Percentiles rank a stretch among this genome's conserved stretches.
Conservation (phyloP, 64 coral and sea anemone species). For the Platygyra sinensis region DNA sequence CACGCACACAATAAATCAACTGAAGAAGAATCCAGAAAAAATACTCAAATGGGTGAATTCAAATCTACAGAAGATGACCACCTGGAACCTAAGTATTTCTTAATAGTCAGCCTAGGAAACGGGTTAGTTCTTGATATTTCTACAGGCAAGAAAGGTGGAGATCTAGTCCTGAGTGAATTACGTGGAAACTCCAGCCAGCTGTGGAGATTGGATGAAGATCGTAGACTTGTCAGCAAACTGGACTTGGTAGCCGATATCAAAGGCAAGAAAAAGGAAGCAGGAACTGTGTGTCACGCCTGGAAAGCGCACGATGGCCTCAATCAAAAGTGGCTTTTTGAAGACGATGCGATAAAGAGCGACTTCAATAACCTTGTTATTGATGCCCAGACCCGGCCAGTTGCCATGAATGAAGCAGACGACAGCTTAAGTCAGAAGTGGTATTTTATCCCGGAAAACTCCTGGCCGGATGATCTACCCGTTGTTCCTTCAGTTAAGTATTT, state of each 20-base stretch:
- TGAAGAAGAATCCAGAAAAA: no score
- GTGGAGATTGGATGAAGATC: slow-evolving; percentile 32
- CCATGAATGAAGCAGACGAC: neutral
- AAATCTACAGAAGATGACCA: no score
- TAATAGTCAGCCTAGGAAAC: neutral
- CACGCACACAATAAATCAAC: no score
- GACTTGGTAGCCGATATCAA: slow-evolving; percentile 22
- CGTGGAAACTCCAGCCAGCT: neutral
- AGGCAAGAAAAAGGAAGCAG: neutral
- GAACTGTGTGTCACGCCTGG: slow-evolving; percentile 6
- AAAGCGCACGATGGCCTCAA: slow-evolving; percentile 6
- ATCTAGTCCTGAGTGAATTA: neutral
- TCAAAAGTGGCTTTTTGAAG: slow-evolving; percentile 30
- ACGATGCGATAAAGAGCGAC: neutral
- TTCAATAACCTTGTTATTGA: slow-evolving; percentile 7
- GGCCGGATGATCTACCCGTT: neutral
- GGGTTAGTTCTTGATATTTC: neutral
- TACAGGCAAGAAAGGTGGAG: neutral
- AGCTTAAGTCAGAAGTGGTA: neutral
- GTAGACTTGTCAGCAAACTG: slow-evolving; percentile 24
- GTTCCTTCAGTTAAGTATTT: neutral
- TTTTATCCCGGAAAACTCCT: neutral
- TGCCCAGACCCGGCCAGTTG: neutral
- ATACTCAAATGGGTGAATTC: no score
- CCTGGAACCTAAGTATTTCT: neutral